Percentiles rank a stretch among this genome's conserved stretches.
phyloP scores from a whole-genome alignment of 2,113 vertebrate genomes.

The Tamias sibiricus region DNA sequence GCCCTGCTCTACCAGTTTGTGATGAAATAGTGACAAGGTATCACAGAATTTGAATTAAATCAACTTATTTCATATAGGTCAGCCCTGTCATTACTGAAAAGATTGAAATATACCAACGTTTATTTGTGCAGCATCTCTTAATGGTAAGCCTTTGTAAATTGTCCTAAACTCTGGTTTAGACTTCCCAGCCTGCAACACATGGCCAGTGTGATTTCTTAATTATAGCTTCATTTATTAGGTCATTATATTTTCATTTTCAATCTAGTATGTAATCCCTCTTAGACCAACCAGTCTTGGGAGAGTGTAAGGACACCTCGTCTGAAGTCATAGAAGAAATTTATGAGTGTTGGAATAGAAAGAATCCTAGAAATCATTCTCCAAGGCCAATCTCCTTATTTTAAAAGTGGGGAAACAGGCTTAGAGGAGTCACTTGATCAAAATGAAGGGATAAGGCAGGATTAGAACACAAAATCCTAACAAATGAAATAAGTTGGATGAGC shows the following conservation, averaged over 20 bases:
- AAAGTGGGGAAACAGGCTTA: not conserved
- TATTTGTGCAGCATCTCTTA: not conserved
- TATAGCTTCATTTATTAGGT: not conserved
- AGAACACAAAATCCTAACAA: not conserved
- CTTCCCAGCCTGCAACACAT: not conserved
- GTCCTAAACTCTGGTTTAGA: not conserved
- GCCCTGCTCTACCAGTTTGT: not conserved
- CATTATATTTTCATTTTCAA: conserved; percentile 24
- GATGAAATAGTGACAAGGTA: not conserved
- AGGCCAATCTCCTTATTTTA: not conserved
- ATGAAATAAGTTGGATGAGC: not conserved
- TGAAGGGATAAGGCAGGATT: not conserved
- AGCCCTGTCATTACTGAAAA: not conserved
- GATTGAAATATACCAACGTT: not conserved
- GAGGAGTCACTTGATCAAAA: not conserved
- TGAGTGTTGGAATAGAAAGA: not conserved
- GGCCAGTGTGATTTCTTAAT: not conserved
- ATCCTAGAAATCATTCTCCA: not conserved
- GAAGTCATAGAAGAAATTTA: not conserved
- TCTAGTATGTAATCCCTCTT: not conserved
- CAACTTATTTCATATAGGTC: not conserved
- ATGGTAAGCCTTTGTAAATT: not conserved
- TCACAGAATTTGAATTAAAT: conserved; percentile 10
- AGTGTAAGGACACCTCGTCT: not conserved
- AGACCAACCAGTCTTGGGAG: not conserved